Base-by-base conservation (phyloP, 1,140 invertebrate genomes). In the Paramacrobiotus metropolitanus region DNA sequence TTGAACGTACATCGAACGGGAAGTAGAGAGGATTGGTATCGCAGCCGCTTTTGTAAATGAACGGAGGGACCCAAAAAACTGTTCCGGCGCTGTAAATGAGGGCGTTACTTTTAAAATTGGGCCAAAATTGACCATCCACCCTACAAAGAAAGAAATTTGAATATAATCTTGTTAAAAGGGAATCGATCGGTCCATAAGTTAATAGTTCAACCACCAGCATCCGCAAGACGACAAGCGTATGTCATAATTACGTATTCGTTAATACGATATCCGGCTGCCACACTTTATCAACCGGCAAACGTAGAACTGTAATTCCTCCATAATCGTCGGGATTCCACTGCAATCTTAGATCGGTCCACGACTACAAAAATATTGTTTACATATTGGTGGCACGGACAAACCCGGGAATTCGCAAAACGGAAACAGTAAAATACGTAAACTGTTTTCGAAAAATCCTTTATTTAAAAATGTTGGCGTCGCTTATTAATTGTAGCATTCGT, bases 241-340 rank as follows among this genome's bases (percentile, higher is more conserved):
- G n/a, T n/a, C n/a, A n/a, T n/a, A n/a, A n/a, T n/a, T 81, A 96
- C 92, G 98, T 99, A 79, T 99, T 99, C 74, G 98, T 98, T 40
- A 99, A 79, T 30, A 98, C 94, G 68, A 99, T 95, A 74, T 99
- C 95, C 2, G 95, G 94, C 72, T 95, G 94, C 94, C 94, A 99
- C 61, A 98, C 92, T 81, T 96, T 95, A 73, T 97, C 91, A 24
- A 92, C 91, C 28, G 90, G 87, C 64, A 99, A 80, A 65, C 94
- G 81, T 40, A 99, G 80, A 28, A 95, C 89, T 30, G 83, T 83
- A 64, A 99, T 97, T 55, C 91, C 89, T 59, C 92, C 92, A 70
- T 97, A 98, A 73, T 96, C 88, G 60, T 88, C 85, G 69, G 95
- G 88, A 70, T 96, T 88, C 95, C 94, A 99, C 71, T 83, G 82